Evolutionary conservation across 2,113 vertebrate genomes (phyloP), one percentile per base, ranked within the genome.

Genomic region (Alosa alosa): DNA sequence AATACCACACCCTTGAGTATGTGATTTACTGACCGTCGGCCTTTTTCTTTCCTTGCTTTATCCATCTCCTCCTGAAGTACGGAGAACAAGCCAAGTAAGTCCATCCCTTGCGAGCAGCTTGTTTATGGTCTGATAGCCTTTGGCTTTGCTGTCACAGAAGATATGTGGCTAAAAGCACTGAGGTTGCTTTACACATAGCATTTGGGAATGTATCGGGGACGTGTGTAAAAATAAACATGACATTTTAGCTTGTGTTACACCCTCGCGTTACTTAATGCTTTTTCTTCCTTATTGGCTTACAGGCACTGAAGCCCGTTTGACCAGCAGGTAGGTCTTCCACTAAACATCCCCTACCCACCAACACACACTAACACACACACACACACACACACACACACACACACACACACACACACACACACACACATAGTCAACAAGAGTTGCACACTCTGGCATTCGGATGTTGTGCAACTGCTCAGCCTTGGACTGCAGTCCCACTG

Each of bases 11-110:
- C 45, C 3, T 46, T 85, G 20, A 6, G 9, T 47, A 0, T n/a
- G 20, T n/a, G 15, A 22, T 31, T 55, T 39, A n/a, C 17, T 75
- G 60, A 85, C 81, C 7, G 39, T 44, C 31, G 45, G 0, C 55
- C 52, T 84, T 11, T 39, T 60, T 81, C 25, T 87, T 82, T n/a
- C 11, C 52, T 36, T 84, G 13, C n/a, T 64, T 11, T 44, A 31
- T 46, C 68, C 82, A 20, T 55, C 20, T 84, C 15, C n/a, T 47
- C n/a, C 25, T 60, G 83, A 83, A 81, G 49, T 46, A 10, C 44
- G 81, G 84, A 89, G 89, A 83, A 83, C 83, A 88, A 89, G 60
- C 89, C 87, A 84, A 78, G 72, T 78, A 78, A 78, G 72, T 78
- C 31, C 20, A 78, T 78, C 4, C 11, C 4, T 17, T 31, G n/a